phyloP scores from a whole-genome alignment of 2,888 invertebrate genomes.

The Ditula angustiorana region DNA sequence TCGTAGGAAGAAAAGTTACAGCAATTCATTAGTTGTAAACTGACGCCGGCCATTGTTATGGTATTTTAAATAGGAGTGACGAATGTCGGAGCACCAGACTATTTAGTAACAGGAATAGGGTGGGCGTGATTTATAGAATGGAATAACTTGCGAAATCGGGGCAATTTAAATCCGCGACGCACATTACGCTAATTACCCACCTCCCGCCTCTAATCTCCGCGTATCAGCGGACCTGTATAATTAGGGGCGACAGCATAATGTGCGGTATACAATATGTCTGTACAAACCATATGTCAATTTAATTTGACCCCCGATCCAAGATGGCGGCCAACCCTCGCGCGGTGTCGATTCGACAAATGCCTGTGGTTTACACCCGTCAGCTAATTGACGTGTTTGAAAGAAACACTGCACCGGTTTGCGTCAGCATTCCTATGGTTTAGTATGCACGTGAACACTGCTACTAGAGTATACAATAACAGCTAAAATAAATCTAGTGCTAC shows the following conservation, averaged over 20 bases:
- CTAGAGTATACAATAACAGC: neutral
- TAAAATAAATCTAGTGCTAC: slow-evolving; percentile 19
- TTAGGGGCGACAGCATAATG: slow-evolving; percentile 82
- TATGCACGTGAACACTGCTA: slow-evolving; percentile 16
- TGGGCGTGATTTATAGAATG: slow-evolving; percentile 56
- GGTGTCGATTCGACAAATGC: slow-evolving; percentile 67
- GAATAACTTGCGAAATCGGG: slow-evolving; percentile 55
- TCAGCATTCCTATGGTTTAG: slow-evolving; percentile 59
- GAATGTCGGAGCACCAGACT: slow-evolving; percentile 46
- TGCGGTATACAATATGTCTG: slow-evolving; percentile 77
- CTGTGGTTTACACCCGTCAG: slow-evolving; percentile 72
- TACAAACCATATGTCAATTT: slow-evolving; percentile 82
- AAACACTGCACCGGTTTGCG: slow-evolving; percentile 67
- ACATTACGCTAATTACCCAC: slow-evolving; percentile 74
- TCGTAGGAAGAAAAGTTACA: slow-evolving; percentile 37
- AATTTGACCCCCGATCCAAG: slow-evolving; percentile 82
- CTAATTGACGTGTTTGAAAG: slow-evolving; percentile 79
- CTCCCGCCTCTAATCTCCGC: slow-evolving; percentile 67
- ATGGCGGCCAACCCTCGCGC: slow-evolving; percentile 75
- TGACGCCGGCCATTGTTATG: slow-evolving; percentile 40
- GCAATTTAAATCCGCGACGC: slow-evolving; percentile 65
- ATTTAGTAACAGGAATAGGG: slow-evolving; percentile 51
- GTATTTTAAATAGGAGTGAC: slow-evolving; percentile 43
- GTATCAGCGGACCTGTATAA: slow-evolving; percentile 76
- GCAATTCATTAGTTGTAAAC: slow-evolving; percentile 41